Evolutionary conservation across 2,797 vertebrate species (phyloP), one percentile per base, ranked within the genome.

Genomic region (Clangula hyemalis): DNA sequence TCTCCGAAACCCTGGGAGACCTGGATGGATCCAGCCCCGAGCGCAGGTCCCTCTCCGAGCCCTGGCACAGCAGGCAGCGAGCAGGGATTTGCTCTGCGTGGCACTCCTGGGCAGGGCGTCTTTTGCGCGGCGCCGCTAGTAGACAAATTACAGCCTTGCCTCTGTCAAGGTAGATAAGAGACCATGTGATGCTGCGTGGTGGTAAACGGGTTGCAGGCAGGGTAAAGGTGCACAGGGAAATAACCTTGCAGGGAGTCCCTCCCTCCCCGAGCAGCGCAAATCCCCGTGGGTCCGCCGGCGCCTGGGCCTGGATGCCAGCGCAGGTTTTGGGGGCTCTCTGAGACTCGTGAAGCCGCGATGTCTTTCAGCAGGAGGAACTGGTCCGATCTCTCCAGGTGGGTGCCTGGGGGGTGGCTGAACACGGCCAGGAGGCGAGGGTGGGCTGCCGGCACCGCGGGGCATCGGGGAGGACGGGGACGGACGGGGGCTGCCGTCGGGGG

Each of bases 341-440:
- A 96, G n/a, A 68, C 72, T 38, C 71, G 6, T 11, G 8, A 53
- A 84, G 87, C 45, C 27, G 87, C 6, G 49, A 99, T 99, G 99
- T 98, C 99, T 53, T 94, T 97, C 15, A 98, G 97, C 97, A 98
- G 99, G 86, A 99, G 98, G 97, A 98, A 98, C 97, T 99, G 99
- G 99, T 99, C 98, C 0, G 98, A 98, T 85, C 97, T 99, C 96
- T 99, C 99, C 97, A 99, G 98, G 99, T 99, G 97, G 98, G 98
- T 77, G 74, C 43, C 0, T 27, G 1, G 36, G 0, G 1, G 54
- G 47, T 28, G 51, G 27, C 51, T 16, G 25, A 16, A 13, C 28
- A 10, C 34, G 45, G 49, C 49, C 49, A 36, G 32, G 43, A 47
- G 56, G 13, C 11, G 71, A 68, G 61, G 66, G 85, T 65, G 93